Evolutionary conservation across 2,113 vertebrate genomes (phyloP).

Genomic region (Canis aureus): DNA sequence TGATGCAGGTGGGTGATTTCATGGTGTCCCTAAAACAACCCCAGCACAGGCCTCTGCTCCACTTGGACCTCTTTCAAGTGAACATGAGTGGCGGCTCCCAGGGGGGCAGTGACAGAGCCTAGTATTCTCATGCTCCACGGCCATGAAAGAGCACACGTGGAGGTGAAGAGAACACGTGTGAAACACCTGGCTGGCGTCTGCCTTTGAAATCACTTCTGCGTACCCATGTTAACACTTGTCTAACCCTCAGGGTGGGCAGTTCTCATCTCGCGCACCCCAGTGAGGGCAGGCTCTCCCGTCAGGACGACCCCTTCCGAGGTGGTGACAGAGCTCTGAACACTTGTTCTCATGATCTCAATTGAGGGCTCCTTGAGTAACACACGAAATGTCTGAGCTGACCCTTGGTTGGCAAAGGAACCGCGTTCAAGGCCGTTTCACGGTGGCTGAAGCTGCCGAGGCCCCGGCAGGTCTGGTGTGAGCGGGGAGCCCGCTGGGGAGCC

Average conservation of each 20-base stretch:
- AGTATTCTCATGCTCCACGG: rapidly evolving
- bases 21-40: rapidly evolving
- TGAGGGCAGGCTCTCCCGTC: neutral
- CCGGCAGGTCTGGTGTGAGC: no score
- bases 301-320: no score
- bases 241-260: neutral
- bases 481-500: no score
- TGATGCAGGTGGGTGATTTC: neutral
- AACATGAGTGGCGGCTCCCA: no score
- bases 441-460: no score
- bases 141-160: neutral
- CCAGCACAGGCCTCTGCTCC: neutral
- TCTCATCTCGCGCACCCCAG: neutral
- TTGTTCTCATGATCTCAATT: neutral
- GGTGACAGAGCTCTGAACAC: neutral
- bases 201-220: neutral
- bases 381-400: neutral
- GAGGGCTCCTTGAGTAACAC: no score
- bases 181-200: rapidly evolving
- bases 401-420: neutral
- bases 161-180: neutral
- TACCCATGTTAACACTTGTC: no score
- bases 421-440: no score
- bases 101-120: rapidly evolving
- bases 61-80: rapidly evolving